These are phyloP conservation scores for Cyanoramphus novaezelandiae DNA, from an alignment of 2,113 vertebrate genomes.

Conservation along the genomic window DNA sequence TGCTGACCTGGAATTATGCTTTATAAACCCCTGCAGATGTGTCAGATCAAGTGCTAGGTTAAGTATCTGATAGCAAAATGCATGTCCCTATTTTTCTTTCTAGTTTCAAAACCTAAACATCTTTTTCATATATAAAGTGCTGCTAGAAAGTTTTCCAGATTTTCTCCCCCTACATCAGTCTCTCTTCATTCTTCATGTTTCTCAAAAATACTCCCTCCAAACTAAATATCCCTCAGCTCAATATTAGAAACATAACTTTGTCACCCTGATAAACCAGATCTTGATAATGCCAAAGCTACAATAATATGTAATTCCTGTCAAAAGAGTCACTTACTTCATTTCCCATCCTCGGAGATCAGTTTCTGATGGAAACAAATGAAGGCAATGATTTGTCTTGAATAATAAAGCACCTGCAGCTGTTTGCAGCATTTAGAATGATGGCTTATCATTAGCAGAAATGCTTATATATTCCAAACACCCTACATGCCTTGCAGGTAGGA, in stretches of 20 bases:
- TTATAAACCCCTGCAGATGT: neutral
- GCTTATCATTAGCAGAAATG: slow-evolving; percentile 16
- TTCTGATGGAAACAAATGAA: slow-evolving; percentile 58
- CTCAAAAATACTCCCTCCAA: neutral
- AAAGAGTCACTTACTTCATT: slow-evolving; percentile 47
- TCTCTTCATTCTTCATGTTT: neutral
- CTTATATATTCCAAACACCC: slow-evolving; percentile 23
- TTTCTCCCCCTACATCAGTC: neutral
- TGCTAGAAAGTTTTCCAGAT: neutral
- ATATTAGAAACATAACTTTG: neutral
- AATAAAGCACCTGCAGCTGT: slow-evolving; percentile 67
- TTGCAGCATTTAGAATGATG: slow-evolving; percentile 21
- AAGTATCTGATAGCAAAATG: neutral
- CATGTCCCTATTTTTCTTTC: neutral
- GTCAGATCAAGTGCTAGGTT: neutral
- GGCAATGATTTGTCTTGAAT: slow-evolving; percentile 50
- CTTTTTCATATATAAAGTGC: neutral
- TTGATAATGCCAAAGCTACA: slow-evolving; percentile 13
- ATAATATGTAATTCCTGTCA: slow-evolving; percentile 27
- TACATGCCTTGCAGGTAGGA: slow-evolving; percentile 16
- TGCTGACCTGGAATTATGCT: neutral
- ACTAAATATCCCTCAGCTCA: neutral
- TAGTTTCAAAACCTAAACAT: neutral
- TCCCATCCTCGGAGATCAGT: slow-evolving; percentile 6
- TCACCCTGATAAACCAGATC: slow-evolving; percentile 12